Base-by-base conservation (phyloP, 2,113 vertebrate genomes). In the Sinocyclocheilus grahami region DNA sequence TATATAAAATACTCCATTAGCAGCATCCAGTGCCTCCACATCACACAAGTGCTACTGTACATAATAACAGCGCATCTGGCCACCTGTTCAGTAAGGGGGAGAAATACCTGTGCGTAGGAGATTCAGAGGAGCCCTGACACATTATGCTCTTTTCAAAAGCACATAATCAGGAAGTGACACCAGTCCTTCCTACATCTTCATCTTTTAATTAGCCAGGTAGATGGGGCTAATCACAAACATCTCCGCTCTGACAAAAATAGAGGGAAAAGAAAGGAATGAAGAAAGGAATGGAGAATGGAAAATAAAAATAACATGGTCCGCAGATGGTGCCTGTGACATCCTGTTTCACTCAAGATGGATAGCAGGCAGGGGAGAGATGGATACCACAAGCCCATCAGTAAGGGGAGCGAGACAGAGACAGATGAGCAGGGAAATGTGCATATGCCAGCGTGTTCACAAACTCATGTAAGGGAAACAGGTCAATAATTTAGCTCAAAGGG, bases 331-430 rank as follows among this genome's bases (percentile, higher is more conserved):
- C 42, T 13, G 55, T 83, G 86, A 86, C 76, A 74, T 87, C 58
- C 62, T n/a, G 30, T 80, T 84, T 39, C 2, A 18, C 33, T 37
- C 67, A 85, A 88, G 86, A 89, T 89, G 89, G 78, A 86, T 85
- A 55, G 89, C 30, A 65, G 22, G 7, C 30, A 65, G 27, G 7
- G 3, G 53, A 67, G 62, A 77, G 85, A 85, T 58, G 16, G 27
- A 80, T 60, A 86, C 48, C 72, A 78, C 86, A 81, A 87, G 67
- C 76, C 87, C 88, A 89, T 87, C 88, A 87, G 78, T 82, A 84
- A 74, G 76, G 16, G 37, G 42, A 63, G 37, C 67, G 58, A 65
- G 82, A 85, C 85, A 67, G 79, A 88, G 82, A 89, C 65, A 39
- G 78, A 85, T 89, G 86, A 79, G 69, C 13, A 51, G 4, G 55